Base-by-base conservation (phyloP, 2,797 vertebrate genomes). In the Schizothorax lantsangensis region DNA sequence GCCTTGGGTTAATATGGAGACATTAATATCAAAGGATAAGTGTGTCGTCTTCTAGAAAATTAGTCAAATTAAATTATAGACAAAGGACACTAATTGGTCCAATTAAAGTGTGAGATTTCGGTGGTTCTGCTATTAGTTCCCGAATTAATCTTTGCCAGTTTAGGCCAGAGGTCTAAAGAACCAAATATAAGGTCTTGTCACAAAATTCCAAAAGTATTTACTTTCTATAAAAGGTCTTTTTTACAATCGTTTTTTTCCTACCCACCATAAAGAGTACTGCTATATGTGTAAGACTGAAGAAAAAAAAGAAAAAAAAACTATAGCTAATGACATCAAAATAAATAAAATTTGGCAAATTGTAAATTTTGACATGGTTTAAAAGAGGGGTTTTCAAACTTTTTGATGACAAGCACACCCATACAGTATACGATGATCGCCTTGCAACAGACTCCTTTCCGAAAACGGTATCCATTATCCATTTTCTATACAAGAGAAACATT, bases 1-100 rank as follows among this genome's bases (percentile, higher is more conserved):
- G 40, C 59, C 19, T 19, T 52, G 15, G 69, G 54, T 49, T 80
- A 62, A 64, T 38, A 23, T 14, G 54, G 43, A 81, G 30, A 64
- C 54, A 81, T 81, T 81, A 49, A 43, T 62, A 80, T 62, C 40
- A 80, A 74, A 49, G 21, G 43, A 64, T 40, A 49, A 49, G 21
- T 8, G 21, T 73, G 78, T 84, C 57, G 15, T 64, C 40, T 49
- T 59, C 40, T 45, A 74, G 21, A 62, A 23, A 85, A 72, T 80
- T 71, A 21, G 69, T 66, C 43, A 80, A 21, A 72, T 85, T 49
- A 71, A 71, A 19, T 79, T 6, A 45, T 15, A 49, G 77, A 80
- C 68, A 86, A 80, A 86, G 30, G 38, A 73, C 21, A n/a, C 21
- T 73, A 81, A 79, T 57, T 84, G 74, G 62, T 69, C 33, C 36